Evolutionary conservation across 2,113 vertebrate species (phyloP).

Genomic region (Halichoeres trimaculatus): DNA sequence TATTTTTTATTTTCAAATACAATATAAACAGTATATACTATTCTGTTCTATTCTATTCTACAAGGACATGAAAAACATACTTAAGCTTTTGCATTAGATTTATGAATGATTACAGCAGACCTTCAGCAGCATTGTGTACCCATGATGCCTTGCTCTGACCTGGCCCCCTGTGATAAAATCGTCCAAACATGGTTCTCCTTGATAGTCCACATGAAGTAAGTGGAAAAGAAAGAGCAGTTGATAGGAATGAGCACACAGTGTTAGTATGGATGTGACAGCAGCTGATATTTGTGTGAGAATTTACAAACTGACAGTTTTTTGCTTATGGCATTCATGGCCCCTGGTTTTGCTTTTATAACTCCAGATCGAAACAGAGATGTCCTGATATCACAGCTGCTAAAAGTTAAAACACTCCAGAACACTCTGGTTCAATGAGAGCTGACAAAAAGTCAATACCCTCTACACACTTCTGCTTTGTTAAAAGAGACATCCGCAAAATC

Average conservation of each 20-base stretch:
- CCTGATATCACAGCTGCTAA: constrained; percentile 31
- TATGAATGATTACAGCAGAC: neutral
- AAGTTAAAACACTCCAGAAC: constrained; percentile 39
- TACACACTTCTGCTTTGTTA: constrained; percentile 25
- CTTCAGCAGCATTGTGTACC: neutral
- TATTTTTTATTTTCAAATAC: too few species aligned
- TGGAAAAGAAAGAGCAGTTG: neutral
- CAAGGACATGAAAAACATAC: neutral
- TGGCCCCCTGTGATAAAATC: neutral
- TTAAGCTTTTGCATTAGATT: neutral
- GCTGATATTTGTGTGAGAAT: neutral
- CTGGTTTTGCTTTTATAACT: neutral
- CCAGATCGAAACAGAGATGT: constrained; percentile 22
- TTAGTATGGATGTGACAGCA: neutral
- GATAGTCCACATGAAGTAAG: neutral
- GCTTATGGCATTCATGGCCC: neutral
- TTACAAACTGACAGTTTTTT: neutral
- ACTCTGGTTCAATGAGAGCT: constrained; percentile 33
- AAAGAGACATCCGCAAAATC: constrained; percentile 33
- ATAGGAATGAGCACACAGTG: too few species aligned
- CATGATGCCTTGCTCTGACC: constrained; percentile 4
- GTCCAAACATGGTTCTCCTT: neutral
- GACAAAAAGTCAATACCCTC: constrained; percentile 58
- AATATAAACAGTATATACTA: too few species aligned
- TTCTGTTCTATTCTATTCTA: too few species aligned